These are phyloP conservation scores for Euwallacea similis DNA, from an alignment of 1,140 invertebrate species.

Conservation along the genomic window DNA sequence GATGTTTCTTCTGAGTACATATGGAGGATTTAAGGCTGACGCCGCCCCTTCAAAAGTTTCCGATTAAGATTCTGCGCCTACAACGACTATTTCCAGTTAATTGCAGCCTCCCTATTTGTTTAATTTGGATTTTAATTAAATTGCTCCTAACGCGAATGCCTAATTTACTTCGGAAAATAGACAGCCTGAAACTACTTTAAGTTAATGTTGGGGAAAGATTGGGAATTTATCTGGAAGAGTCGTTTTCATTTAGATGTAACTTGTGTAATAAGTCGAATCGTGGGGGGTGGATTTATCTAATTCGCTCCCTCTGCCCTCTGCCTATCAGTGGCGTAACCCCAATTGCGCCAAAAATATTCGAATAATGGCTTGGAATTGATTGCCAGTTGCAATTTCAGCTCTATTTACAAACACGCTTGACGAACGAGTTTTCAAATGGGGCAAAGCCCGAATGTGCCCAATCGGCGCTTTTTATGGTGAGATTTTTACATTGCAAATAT, in stretches of 20 bases:
- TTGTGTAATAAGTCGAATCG: not conserved
- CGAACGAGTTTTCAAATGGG: not conserved
- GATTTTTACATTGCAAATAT: slow-evolving; percentile 6
- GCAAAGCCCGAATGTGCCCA: not conserved
- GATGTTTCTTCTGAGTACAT: not conserved
- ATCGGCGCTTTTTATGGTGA: slow-evolving; percentile 3
- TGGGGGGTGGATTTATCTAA: not conserved
- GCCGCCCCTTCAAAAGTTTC: not conserved
- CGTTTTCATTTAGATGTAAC: slow-evolving; percentile 2
- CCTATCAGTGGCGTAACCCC: no score
- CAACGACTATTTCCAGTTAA: not conserved
- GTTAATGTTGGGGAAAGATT: slow-evolving; percentile 37
- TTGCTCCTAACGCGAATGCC: slow-evolving; percentile 33
- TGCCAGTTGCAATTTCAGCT: slow-evolving; percentile 3
- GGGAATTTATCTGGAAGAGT: slow-evolving; percentile 26
- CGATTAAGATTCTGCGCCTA: not conserved
- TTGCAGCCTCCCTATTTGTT: slow-evolving; percentile 25
- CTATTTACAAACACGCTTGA: slow-evolving; percentile 5
- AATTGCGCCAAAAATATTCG: no score
- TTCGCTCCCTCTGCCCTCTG: no score
- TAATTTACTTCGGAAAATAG: slow-evolving; percentile 36
- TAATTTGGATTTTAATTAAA: slow-evolving; percentile 37
- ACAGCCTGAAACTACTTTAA: slow-evolving; percentile 35
- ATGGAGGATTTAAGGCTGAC: not conserved
- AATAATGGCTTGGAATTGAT: not conserved